A percentile compares a stretch with the other conserved stretches of the same genome.
These are phyloP conservation scores for Scelioninae gen. 2 DNA, from an alignment of 2,888 invertebrate genomes.

Conservation along the genomic window DNA sequence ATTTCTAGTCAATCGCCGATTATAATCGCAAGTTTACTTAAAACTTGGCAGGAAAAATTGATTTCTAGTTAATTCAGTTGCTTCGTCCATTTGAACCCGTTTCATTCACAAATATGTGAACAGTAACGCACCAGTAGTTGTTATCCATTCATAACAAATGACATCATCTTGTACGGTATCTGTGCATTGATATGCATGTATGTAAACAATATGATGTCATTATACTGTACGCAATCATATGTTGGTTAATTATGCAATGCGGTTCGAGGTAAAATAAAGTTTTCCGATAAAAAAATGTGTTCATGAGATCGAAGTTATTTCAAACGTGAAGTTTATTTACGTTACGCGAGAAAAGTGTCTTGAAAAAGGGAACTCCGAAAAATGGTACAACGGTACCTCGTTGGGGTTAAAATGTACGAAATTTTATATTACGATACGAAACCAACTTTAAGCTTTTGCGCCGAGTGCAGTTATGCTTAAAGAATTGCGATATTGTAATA, in stretches of 20 bases:
- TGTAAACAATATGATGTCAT: conserved; percentile 14
- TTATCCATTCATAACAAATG: conserved; percentile 19
- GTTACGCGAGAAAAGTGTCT: neutral
- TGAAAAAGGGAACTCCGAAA: too few species aligned
- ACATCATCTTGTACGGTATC: conserved; percentile 8
- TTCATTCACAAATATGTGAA: conserved; percentile 5
- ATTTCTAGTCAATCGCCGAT: neutral
- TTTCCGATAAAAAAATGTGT: neutral
- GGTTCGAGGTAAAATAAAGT: neutral
- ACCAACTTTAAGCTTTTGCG: too few species aligned
- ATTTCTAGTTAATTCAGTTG: neutral
- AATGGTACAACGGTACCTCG: too few species aligned
- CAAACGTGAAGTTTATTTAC: neutral
- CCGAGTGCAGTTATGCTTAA: too few species aligned
- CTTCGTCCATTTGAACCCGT: too few species aligned
- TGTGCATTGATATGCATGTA: conserved; percentile 13
- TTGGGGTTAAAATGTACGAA: too few species aligned
- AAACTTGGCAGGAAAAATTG: neutral
- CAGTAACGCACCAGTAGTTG: neutral
- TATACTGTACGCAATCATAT: neutral
- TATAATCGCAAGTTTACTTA: neutral
- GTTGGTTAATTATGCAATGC: conserved; percentile 1
- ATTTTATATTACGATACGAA: too few species aligned
- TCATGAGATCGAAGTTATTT: neutral
- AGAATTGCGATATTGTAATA: too few species aligned